Percentiles rank a stretch among this genome's conserved stretches.
Conservation (phyloP, 2,797 vertebrate genomes). For the Lepilemur septentrionalis region DNA sequence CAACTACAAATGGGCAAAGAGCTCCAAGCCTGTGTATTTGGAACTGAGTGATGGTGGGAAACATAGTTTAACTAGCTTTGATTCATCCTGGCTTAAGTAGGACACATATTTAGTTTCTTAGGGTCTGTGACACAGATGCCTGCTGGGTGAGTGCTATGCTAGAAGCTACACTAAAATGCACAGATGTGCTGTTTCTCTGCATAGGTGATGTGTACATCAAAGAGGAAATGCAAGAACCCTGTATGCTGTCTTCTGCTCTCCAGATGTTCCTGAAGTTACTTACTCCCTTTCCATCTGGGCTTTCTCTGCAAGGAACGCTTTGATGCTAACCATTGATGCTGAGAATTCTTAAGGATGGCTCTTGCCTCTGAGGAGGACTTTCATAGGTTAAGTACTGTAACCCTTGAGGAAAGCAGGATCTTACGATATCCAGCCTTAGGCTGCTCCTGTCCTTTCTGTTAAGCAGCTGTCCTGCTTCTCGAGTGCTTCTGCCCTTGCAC, state of each 20-base stretch:
- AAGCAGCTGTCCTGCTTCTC: background rate
- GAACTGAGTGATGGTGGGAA: background rate
- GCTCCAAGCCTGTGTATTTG: background rate
- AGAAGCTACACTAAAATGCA: conserved; percentile 47
- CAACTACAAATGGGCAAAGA: background rate
- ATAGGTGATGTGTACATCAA: conserved; percentile 44
- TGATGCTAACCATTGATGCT: conserved; percentile 18
- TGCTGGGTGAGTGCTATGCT: background rate
- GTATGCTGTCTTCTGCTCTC: conserved; percentile 56
- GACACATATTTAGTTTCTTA: conserved; percentile 41
- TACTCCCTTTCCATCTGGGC: background rate
- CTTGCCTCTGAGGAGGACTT: background rate
- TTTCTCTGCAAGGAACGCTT: conserved; percentile 43
- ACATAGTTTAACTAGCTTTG: background rate
- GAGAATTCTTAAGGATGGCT: background rate
- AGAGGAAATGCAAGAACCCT: conserved; percentile 28
- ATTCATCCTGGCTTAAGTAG: background rate
- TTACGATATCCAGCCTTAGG: background rate
- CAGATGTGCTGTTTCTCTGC: conserved; percentile 29
- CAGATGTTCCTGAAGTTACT: conserved; percentile 56
- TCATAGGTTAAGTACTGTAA: background rate
- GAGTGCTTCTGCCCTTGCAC: background rate
- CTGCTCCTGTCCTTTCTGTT: background rate
- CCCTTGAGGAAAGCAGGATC: background rate
- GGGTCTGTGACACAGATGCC: conserved; percentile 53